These are phyloP conservation scores for Adelosebastes latens DNA, from an alignment of 2,797 vertebrate genomes.

Conservation along the genomic window DNA sequence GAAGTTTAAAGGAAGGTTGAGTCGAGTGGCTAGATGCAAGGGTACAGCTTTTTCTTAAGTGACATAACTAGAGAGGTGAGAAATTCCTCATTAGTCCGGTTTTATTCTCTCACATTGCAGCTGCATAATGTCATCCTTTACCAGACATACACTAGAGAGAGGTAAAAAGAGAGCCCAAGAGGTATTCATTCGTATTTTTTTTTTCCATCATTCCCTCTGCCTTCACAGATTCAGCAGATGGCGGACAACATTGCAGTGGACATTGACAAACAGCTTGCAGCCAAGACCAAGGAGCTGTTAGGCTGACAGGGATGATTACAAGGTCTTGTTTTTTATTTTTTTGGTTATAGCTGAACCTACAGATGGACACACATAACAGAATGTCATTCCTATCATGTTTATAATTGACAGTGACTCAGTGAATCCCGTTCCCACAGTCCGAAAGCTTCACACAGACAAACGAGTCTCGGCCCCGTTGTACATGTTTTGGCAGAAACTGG, in stretches of 20 bases:
- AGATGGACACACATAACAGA: background rate
- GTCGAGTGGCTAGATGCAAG: background rate
- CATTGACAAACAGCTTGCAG: constrained; percentile 90
- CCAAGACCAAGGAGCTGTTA: constrained; percentile 94
- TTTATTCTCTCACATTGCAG: background rate
- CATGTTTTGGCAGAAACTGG: constrained; percentile 4
- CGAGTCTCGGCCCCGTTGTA: background rate
- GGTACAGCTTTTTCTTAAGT: too few relatives aligned
- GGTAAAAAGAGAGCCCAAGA: background rate
- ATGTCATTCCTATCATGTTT: background rate
- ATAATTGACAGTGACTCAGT: constrained; percentile 17
- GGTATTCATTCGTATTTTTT: background rate
- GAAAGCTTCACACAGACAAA: background rate
- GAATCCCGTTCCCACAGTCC: background rate
- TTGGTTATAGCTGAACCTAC: background rate
- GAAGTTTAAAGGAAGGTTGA: background rate
- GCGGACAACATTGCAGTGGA: constrained; percentile 82
- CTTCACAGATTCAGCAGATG: constrained; percentile 93
- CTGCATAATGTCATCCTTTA: background rate
- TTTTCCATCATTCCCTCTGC: background rate
- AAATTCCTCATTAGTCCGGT: too few relatives aligned
- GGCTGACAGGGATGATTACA: constrained; percentile 70
- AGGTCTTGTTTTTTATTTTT: background rate
- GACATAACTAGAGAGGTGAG: too few relatives aligned
- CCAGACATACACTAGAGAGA: background rate